Base-by-base conservation (phyloP, 1,140 invertebrate species). In the Meteorus sp. region DNA sequence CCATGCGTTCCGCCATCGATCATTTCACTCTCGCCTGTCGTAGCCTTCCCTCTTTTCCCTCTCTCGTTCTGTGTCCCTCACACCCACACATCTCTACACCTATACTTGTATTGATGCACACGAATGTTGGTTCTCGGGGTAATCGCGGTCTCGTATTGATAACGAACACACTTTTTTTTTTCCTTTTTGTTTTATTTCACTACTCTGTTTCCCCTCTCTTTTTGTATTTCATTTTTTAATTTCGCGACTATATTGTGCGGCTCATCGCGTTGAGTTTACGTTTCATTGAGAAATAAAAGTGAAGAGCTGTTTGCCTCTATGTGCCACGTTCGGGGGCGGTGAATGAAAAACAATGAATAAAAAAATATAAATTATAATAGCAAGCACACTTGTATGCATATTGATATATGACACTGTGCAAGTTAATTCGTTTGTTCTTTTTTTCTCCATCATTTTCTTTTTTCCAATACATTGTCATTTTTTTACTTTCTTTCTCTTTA, bases 1-100 rank as follows among this genome's bases (percentile, higher is more conserved):
- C 59, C 20, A 61, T 53, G 52, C 35, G 63, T 65, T 66, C 59
- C 43, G 47, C 64, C 66, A 72, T 72, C 66, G 64, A 70, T 72
- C 64, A 70, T 67, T 61, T 56, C 51, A 27, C 54, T 63, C 63
- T 64, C 59, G 62, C 62, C 62, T 57, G 61, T 63, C 61, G 58
- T n/a, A n/a, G n/a, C n/a, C n/a, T n/a, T n/a, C n/a, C n/a, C n/a
- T n/a, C n/a, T n/a, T n/a, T n/a, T n/a, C n/a, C n/a, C n/a, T n/a
- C n/a, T n/a, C n/a, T n/a, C n/a, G n/a, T n/a, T n/a, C n/a, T n/a
- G n/a, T n/a, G n/a, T n/a, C 48, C 59, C 62, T 59, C 62, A 6
- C 13, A 25, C 31, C 27, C 52, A 19, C 37, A 6, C 37, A 8
- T 22, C 25, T 22, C 11, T n/a, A n/a, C n/a, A n/a, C n/a, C n/a